Conservation (phyloP, 2,888 invertebrate species). For the Malacosoma neustria region DNA sequence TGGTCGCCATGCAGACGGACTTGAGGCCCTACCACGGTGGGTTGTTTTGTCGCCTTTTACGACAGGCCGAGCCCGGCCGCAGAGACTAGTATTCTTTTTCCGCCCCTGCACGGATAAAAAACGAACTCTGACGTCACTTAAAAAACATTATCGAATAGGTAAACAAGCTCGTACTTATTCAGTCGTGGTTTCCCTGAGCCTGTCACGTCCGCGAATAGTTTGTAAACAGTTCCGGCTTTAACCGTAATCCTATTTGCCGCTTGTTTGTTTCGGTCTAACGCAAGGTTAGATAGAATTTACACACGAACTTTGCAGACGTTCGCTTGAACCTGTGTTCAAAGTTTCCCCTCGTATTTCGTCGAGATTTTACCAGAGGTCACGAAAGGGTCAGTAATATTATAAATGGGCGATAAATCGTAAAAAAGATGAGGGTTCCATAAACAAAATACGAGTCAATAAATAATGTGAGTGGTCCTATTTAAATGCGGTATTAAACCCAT, state of each 20-base stretch:
- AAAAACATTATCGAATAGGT: conserved; percentile 28
- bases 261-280: conserved; percentile 53
- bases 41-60: too few relatives aligned
- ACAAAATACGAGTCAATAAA: conserved; percentile 38
- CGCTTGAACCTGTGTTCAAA: conserved; percentile 22
- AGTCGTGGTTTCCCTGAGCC: conserved; percentile 18
- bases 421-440: conserved; percentile 35
- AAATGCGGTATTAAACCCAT: conserved; percentile 22
- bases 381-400: conserved; percentile 31
- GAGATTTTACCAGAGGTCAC: conserved; percentile 17
- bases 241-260: conserved; percentile 49
- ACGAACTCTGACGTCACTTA: too few relatives aligned
- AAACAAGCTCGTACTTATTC: conserved; percentile 28
- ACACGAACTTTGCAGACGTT: conserved; percentile 26
- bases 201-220: conserved; percentile 43
- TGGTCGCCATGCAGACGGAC: too few relatives aligned
- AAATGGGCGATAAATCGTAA: conserved; percentile 35
- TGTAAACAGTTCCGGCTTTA: conserved; percentile 52
- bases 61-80: too few relatives aligned
- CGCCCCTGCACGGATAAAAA: too few relatives aligned
- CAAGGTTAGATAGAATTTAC: conserved; percentile 31
- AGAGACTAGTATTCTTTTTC: too few relatives aligned
- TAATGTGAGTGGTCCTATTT: conserved; percentile 23
- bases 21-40: too few relatives aligned
- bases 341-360: not conserved